Conservation (phyloP, 30 jellyfish, hydroid and myxozoan genomes). For the Pseudorhiza aurosa region DNA sequence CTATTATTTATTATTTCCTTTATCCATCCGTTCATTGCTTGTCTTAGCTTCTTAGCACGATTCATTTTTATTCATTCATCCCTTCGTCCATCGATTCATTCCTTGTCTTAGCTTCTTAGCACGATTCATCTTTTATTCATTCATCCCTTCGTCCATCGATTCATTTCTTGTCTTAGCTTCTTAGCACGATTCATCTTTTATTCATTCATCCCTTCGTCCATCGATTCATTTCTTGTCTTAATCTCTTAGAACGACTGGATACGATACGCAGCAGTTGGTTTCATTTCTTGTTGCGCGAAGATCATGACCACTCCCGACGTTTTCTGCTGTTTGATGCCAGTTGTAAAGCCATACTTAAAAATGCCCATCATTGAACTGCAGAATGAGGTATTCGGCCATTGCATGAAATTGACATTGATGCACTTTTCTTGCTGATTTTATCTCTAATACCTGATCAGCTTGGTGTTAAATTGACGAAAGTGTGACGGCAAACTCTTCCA, state of each 20-base stretch:
- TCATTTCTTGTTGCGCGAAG: slow-evolving; percentile 81
- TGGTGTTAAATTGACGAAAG: too few species aligned
- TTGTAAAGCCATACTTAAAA: slow-evolving; percentile 79
- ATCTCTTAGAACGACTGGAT: slow-evolving; percentile 88
- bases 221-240: background rate
- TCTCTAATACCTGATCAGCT: background rate
- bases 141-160: too few species aligned
- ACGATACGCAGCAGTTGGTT: slow-evolving; percentile 94
- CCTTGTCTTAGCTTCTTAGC: too few species aligned
- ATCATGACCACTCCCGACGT: slow-evolving; percentile 78
- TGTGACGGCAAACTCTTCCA: too few species aligned
- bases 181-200: slow-evolving; percentile 86
- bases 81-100: too few species aligned
- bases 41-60: too few species aligned
- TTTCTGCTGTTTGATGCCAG: slow-evolving; percentile 84
- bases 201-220: too few species aligned
- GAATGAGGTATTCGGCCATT: slow-evolving; percentile 71
- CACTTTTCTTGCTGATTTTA: background rate
- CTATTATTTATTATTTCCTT: too few species aligned
- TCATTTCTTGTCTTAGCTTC: background rate
- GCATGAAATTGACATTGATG: background rate
- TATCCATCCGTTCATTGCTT: too few species aligned
- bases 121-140: too few species aligned
- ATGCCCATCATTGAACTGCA: slow-evolving; percentile 86
- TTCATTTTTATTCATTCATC: too few species aligned